Evolutionary conservation across 2,113 vertebrate species (phyloP), one percentile per base, ranked within the genome.

Genomic region (Pyxicephalus adspersus): DNA sequence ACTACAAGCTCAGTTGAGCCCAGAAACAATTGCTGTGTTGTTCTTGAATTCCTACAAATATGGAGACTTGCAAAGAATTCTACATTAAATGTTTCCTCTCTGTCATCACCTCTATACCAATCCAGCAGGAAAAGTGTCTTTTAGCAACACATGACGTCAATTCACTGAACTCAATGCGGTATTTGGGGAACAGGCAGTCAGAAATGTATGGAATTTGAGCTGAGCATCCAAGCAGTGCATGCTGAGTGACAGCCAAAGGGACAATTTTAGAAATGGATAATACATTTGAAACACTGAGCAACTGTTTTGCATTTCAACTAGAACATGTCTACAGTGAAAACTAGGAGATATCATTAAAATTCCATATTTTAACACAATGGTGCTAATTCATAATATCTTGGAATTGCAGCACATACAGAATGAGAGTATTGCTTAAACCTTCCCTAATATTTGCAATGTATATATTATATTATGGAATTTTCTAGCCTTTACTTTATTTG

Each of bases 301-400:
- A 77, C 65, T 77, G 76, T 64, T 78, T 58, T 66, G 76, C 76
- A 78, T 77, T 78, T 57, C 51, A 78, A 78, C 45, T 67, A 77
- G 79, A 84, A 83, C 80, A 72, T 83, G 66, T 74, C 78, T 18
- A 82, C 71, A 52, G 84, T 60, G 63, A 7, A 51, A 64, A 64
- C 85, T 18, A 55, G 68, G 1, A 34, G 34, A 55, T 26, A 57
- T 54, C 71, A 23, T 25, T 4, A 15, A 58, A 58, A 60, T 74
- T 22, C 20, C 34, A 60, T 34, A 74, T 16, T 58, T 74, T 74
- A 58, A 55, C 23, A 55, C 29, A 58, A 74, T 74, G 58, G 58
- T 74, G 26, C 38, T 45, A 6, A 45, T 45, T 45, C 11, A 8
- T 45, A 45, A 45, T 15, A 45, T 45, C 5, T 45, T 1, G 11